A percentile compares a stretch with the other conserved stretches of the same genome.
Conservation (phyloP, 2,888 invertebrate species). For the Caenorhabditis virilis region DNA sequence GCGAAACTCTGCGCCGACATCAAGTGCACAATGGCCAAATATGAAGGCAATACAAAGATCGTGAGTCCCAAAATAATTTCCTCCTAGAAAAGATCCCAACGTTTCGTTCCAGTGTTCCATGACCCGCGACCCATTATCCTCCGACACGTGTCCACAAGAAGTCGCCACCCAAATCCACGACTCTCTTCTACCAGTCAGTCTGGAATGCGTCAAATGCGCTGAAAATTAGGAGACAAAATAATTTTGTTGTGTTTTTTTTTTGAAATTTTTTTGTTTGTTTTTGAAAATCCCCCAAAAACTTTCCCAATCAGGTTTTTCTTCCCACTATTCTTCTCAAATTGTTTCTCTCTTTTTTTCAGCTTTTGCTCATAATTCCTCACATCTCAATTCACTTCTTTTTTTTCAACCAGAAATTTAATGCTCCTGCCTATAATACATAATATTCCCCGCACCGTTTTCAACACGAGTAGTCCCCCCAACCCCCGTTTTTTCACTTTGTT, state of each 20-base stretch:
- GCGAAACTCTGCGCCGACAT: constrained; percentile 57
- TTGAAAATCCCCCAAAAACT: no score
- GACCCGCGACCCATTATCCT: constrained; percentile 38
- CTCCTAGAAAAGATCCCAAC: not conserved
- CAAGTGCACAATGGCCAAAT: constrained; percentile 62
- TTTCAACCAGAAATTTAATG: no score
- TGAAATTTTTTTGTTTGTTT: constrained; percentile 2
- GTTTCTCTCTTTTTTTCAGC: no score
- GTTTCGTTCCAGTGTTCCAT: constrained; percentile 57
- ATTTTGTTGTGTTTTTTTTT: not conserved
- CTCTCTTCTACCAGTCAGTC: constrained; percentile 58
- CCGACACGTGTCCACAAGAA: constrained; percentile 52
- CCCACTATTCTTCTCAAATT: constrained; percentile 9
- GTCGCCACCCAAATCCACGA: constrained; percentile 56
- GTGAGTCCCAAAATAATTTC: constrained; percentile 25
- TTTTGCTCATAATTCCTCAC: constrained; percentile 22
- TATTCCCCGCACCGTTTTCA: constrained; percentile 24
- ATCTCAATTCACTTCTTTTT: no score
- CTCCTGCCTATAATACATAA: not conserved
- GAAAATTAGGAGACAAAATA: not conserved
- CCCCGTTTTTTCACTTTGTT: constrained; percentile 3
- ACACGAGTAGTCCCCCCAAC: constrained; percentile 19
- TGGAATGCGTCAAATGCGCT: constrained; percentile 62
- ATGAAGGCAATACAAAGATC: constrained; percentile 54
- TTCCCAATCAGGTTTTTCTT: constrained; percentile 30